phyloP scores from a whole-genome alignment of 1,140 invertebrate genomes.

The Elysia chlorotica region DNA sequence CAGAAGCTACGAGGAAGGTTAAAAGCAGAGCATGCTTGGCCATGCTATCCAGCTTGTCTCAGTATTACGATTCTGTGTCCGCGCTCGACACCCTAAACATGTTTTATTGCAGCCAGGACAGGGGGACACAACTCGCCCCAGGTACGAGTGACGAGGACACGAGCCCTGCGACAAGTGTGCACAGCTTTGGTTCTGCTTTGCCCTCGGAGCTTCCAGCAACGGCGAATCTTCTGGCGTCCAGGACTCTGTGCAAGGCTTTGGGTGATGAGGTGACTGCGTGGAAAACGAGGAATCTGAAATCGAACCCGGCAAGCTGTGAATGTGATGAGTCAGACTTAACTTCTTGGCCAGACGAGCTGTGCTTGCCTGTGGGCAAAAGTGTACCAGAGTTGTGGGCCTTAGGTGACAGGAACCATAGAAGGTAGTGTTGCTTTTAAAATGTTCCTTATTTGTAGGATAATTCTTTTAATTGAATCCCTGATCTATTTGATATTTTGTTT shows the following conservation, averaged over 20 bases:
- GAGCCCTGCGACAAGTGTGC: neutral
- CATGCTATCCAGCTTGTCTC: slow-evolving; percentile 23
- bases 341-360: slow-evolving; percentile 7
- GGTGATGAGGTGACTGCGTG: too few relatives aligned
- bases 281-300: too few relatives aligned
- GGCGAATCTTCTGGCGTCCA: neutral
- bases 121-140: slow-evolving; percentile 3
- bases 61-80: slow-evolving; percentile 36
- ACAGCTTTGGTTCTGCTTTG: neutral
- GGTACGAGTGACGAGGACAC: slow-evolving; percentile 2
- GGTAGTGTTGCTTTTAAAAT: too few relatives aligned
- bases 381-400: slow-evolving; percentile 5
- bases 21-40: neutral
- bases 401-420: neutral
- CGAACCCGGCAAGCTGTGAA: too few relatives aligned
- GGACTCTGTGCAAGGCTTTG: too few relatives aligned
- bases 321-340: neutral
- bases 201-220: neutral
- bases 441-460: too few relatives aligned
- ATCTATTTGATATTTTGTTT: neutral
- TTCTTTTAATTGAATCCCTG: too few relatives aligned
- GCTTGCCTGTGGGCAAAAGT: neutral
- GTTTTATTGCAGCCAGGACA: too few relatives aligned
- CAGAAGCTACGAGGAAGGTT: too few relatives aligned
- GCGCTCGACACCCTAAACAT: slow-evolving; percentile 29